Evolutionary conservation across 2,113 vertebrate species (phyloP).

Genomic region (Oryctolagus cuniculus): DNA sequence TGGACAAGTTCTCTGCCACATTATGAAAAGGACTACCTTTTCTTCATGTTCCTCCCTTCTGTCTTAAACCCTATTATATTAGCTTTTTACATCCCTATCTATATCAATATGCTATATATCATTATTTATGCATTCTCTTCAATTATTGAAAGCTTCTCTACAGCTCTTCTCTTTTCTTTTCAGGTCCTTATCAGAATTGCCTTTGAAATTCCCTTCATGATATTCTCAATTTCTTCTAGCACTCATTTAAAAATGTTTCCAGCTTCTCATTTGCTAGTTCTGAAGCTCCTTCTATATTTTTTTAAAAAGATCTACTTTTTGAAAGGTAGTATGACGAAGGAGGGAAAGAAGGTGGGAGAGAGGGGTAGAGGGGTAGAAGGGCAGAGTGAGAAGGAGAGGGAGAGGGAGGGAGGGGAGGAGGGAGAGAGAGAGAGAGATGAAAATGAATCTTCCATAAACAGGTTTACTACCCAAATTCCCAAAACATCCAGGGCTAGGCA

Average conservation of each 20-base stretch:
- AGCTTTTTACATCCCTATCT: background rate
- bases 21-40: background rate
- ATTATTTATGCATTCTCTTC: background rate
- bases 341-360: no score
- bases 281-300: background rate
- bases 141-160: background rate
- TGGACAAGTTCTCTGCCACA: background rate
- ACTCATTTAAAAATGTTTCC: background rate
- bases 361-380: no score
- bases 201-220: background rate
- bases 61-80: background rate
- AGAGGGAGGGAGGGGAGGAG: no score
- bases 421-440: no score
- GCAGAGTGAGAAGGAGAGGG: no score
- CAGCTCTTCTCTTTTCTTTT: background rate
- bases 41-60: background rate
- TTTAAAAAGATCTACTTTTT: no score
- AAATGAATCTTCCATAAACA: no score
- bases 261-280: background rate
- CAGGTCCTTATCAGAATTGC: background rate
- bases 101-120: background rate
- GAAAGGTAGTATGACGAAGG: no score
- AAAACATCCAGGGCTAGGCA: no score
- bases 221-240: background rate
- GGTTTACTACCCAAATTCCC: no score